phyloP scores from a whole-genome alignment of 92 coral and sea anemone species.

The Paramuricea clavata region DNA sequence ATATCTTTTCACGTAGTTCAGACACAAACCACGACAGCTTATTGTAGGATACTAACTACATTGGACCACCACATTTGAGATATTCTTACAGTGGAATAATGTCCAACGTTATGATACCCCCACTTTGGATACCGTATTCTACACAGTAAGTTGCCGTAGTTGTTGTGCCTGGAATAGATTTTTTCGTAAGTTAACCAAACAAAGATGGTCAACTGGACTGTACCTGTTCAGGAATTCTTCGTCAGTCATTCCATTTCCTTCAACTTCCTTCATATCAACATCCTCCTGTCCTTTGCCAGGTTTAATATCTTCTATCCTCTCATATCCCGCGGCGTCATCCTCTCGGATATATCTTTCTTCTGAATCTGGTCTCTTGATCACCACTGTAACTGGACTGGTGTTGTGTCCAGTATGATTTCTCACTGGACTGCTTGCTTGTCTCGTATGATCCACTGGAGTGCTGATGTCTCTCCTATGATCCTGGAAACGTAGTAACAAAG shows the following conservation, averaged over 20 bases:
- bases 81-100: too few relatives aligned
- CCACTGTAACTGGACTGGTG: conserved; percentile 14
- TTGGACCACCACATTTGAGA: too few relatives aligned
- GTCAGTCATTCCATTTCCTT: conserved; percentile 46
- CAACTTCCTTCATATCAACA: conserved; percentile 10
- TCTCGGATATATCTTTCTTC: conserved; percentile 55
- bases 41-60: too few relatives aligned
- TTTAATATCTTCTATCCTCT: conserved; percentile 81
- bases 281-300: conserved; percentile 40
- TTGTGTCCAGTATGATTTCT: not conserved
- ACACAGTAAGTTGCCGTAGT: too few relatives aligned
- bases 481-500: conserved; percentile 21
- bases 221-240: conserved; percentile 50
- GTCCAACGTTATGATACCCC: too few relatives aligned
- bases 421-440: not conserved
- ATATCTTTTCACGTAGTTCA: too few relatives aligned
- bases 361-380: not conserved
- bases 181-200: too few relatives aligned
- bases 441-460: not conserved
- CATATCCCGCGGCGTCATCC: conserved; percentile 89
- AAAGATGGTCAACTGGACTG: too few relatives aligned
- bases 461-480: not conserved
- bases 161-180: too few relatives aligned
- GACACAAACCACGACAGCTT: too few relatives aligned
- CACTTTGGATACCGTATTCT: too few relatives aligned